These are phyloP conservation scores for Trematocara marginatum DNA, from an alignment of 2,113 vertebrate species.

Conservation along the genomic window DNA sequence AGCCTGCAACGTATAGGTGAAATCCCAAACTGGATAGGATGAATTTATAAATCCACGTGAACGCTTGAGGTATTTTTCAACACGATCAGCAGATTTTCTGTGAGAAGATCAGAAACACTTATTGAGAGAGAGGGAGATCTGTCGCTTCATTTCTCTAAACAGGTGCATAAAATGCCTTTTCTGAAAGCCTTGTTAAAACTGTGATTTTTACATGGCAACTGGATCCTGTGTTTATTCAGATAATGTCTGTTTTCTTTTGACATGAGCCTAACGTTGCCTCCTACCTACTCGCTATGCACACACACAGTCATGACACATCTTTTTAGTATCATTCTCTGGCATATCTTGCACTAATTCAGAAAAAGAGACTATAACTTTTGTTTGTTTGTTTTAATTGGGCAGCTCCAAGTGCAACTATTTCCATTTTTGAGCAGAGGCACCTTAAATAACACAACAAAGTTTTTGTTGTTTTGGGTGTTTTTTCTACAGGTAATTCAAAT, in stretches of 20 bases:
- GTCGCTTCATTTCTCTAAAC: neutral
- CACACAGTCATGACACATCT: neutral
- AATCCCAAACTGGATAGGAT: slow-evolving; percentile 9
- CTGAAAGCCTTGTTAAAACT: slow-evolving; percentile 29
- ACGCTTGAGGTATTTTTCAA: neutral
- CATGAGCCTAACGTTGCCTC: neutral
- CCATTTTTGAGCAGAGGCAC: neutral
- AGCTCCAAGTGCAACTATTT: neutral
- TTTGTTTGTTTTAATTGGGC: slow-evolving; percentile 5
- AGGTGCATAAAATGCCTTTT: neutral
- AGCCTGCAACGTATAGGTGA: neutral
- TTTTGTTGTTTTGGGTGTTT: slow-evolving; percentile 16
- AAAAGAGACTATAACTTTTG: neutral
- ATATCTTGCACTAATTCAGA: slow-evolving; percentile 44
- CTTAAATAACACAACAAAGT: slow-evolving; percentile 5
- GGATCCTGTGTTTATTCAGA: slow-evolving; percentile 26
- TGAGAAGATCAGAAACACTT: neutral
- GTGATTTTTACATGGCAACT: slow-evolving; percentile 20
- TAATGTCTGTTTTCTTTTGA: slow-evolving; percentile 4
- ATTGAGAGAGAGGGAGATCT: neutral
- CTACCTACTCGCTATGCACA: neutral
- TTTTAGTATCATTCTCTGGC: slow-evolving; percentile 1
- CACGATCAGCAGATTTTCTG: neutral
- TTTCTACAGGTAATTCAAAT: slow-evolving; percentile 26
- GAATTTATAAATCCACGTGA: neutral